Evolutionary conservation across 2,888 invertebrate species (phyloP), one percentile per base, ranked within the genome.

Genomic region (Rhabditoides inermis): DNA sequence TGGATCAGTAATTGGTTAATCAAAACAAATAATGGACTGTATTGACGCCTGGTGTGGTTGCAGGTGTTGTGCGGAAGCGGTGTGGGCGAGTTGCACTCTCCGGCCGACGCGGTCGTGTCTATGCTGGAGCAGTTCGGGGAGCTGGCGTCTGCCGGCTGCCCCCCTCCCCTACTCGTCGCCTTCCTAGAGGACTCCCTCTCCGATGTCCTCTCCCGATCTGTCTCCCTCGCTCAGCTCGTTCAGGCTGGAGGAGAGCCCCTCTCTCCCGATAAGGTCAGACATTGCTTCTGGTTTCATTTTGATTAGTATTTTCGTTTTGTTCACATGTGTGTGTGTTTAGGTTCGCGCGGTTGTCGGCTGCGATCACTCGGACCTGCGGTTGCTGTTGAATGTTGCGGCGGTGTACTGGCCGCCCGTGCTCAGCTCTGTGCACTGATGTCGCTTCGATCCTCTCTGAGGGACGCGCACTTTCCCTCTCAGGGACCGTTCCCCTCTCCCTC

Each of bases 181-280:
- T 53, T 72, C 67, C 48, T 75, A 70, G 65, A 71, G 51, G 55
- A 77, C 72, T 68, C 63, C 69, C 65, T 72, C 60, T 65, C 57
- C 49, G 72, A 56, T 32, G 55, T 73, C 20, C 61, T 73, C 15
- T 58, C 60, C 6, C 68, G 68, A 36, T 68, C 68, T 41, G 51
- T 64, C 27, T 58, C 67, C 2, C 57, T 72, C 7, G 68, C 64
- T 22, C 65, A 72, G 48, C 40, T 72, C 49, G 61, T 67, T 2
- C 23, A 41, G 41, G n/a, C n/a, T n/a, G 32, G 18, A 45, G 6
- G 15, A 12, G 12, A 23, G 6, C n/a, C n/a, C n/a, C n/a, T n/a
- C n/a, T 15, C n/a, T 20, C 10, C 20, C 18, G n/a, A 10, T 12
- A 32, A 32, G 32, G 10, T 32, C 32, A 20, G 40, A 22, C 12